Evolutionary conservation across 1,140 invertebrate genomes (phyloP).

Genomic region (Conus ventricosus): DNA sequence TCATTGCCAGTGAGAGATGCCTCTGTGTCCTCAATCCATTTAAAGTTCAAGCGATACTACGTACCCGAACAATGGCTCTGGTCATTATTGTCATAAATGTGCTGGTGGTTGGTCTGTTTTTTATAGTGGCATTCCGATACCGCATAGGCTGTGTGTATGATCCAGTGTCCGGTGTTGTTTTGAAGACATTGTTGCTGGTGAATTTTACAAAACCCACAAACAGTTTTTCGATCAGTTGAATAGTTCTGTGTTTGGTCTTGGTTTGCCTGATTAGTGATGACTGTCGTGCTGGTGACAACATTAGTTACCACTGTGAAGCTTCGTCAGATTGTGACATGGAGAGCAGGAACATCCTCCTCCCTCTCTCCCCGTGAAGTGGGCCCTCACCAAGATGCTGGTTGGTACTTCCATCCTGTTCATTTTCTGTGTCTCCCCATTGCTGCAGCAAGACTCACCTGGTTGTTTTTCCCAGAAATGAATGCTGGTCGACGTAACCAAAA

Average conservation of each 20-base stretch:
- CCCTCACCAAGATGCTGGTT: conserved; percentile 5
- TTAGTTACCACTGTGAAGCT: neutral
- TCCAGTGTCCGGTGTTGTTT: neutral
- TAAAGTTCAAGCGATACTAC: neutral
- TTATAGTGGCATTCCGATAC: neutral
- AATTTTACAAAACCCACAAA: neutral
- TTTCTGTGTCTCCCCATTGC: neutral
- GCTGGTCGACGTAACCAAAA: neutral
- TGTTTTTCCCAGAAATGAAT: neutral
- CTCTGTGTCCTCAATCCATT: conserved; percentile 23
- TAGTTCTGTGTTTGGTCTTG: neutral
- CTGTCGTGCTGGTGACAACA: neutral
- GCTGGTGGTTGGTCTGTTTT: neutral
- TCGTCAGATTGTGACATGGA: neutral
- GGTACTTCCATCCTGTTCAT: conserved; percentile 7
- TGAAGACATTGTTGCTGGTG: neutral
- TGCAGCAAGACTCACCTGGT: neutral
- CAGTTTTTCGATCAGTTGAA: neutral
- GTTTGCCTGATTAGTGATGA: neutral
- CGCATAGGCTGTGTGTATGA: neutral
- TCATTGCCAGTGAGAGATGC: conserved; percentile 26
- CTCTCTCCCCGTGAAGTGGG: neutral
- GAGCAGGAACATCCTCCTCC: neutral
- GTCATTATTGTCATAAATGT: neutral
- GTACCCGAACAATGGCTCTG: conserved; percentile 18